Evolutionary conservation across 2,797 vertebrate genomes (phyloP), one percentile per base, ranked within the genome.

Genomic region (Ptychadena robeensis): DNA sequence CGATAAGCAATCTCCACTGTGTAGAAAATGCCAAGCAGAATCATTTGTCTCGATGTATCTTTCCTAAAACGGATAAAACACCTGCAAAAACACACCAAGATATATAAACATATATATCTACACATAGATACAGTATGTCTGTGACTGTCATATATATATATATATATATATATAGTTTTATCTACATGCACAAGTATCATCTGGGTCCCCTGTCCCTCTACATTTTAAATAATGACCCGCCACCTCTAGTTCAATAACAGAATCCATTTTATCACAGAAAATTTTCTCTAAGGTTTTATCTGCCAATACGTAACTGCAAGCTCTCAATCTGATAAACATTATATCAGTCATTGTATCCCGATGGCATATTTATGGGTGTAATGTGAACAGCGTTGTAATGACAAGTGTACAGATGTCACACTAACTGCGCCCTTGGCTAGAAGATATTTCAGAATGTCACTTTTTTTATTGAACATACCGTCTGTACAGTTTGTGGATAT

Each of bases 1-100:
- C 98, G 95, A 99, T 99, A 99, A 98, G 98, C 97, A 99, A 99
- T 99, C 98, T 99, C 97, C 97, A 96, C 96, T 97, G 97, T 97
- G 96, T 97, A 96, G 97, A 96, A 96, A 98, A 98, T 97, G 96
- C 96, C 96, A 97, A 95, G 96, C 93, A 93, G 95, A 96, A 96
- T 99, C 97, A 98, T 99, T 98, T 98, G 97, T 98, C 97, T 99
- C 96, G 87, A 87, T 91, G 94, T 94, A 93, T 95, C 93, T 92
- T 91, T 90, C 90, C 91, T 88, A 93, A 93, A 94, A 95, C 92
- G 94, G 94, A 95, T 94, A 94, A 95, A 95, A 94, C 95, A 95
- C 95, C 96, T 96, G 94, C 94, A 94, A 66, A 70, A 88, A 91
- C 68, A 64, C 88, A 86, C 2, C n/a, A 9, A 57, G n/a, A 25